A percentile compares a stretch with the other conserved stretches of the same genome.
These are phyloP conservation scores for Pilophorus perplexus DNA, from an alignment of 2,888 invertebrate genomes.

Conservation along the genomic window DNA sequence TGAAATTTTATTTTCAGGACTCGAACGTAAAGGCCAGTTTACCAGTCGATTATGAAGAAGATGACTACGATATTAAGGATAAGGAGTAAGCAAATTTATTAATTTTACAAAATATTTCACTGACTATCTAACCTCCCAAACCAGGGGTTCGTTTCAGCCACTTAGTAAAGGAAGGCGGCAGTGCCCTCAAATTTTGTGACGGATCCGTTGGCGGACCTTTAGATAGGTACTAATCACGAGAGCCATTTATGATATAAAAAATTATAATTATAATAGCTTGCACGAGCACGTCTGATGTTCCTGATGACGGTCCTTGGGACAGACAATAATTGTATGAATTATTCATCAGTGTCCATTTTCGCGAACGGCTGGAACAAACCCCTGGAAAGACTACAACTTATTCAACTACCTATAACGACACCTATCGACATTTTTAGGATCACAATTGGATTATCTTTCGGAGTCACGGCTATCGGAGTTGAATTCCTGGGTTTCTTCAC, in stretches of 20 bases:
- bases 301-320: too few relatives aligned
- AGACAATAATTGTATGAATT: too few relatives aligned
- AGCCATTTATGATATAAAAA: too few relatives aligned
- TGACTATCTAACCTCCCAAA: too few relatives aligned
- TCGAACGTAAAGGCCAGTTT: constrained; percentile 55
- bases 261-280: too few relatives aligned
- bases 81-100: constrained; percentile 51
- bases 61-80: constrained; percentile 53
- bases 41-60: constrained; percentile 53
- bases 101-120: neutral
- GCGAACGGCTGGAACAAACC: neutral
- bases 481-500: constrained; percentile 68
- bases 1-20: constrained; percentile 50
- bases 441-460: constrained; percentile 61
- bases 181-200: too few relatives aligned
- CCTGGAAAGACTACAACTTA: neutral
- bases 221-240: too few relatives aligned
- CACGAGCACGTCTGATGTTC: too few relatives aligned
- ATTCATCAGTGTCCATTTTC: too few relatives aligned
- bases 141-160: too few relatives aligned
- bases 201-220: too few relatives aligned
- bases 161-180: too few relatives aligned
- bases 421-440: constrained; percentile 55
- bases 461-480: constrained; percentile 61
- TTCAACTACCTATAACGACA: neutral